These are phyloP conservation scores for Calyptommatus sinebrachiatus DNA, from an alignment of 2,113 vertebrate species.

Conservation along the genomic window DNA sequence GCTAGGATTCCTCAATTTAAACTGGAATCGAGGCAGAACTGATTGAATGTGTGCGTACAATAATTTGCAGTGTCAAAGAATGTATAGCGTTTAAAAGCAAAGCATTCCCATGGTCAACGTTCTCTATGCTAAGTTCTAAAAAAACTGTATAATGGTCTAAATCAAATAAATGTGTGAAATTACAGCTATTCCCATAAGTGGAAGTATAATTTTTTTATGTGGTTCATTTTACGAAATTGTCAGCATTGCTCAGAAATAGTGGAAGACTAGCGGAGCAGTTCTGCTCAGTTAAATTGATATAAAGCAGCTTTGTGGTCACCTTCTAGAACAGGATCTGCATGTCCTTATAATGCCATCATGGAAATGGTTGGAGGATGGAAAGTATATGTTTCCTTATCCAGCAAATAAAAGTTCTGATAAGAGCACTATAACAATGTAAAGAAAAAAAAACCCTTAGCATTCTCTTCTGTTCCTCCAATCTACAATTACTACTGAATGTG, in stretches of 20 bases:
- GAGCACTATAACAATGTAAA: too few relatives aligned
- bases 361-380: too few relatives aligned
- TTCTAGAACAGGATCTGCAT: too few relatives aligned
- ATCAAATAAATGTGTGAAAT: neutral
- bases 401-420: too few relatives aligned
- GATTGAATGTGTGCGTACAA: neutral
- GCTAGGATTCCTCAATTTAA: neutral
- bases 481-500: too few relatives aligned
- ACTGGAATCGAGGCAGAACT: neutral
- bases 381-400: too few relatives aligned
- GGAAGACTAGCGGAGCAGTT: neutral
- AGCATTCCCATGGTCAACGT: neutral
- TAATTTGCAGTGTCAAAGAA: neutral
- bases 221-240: neutral
- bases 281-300: neutral
- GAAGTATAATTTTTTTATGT: conserved; percentile 10
- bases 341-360: too few relatives aligned
- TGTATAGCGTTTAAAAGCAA: neutral
- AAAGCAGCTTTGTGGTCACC: too few relatives aligned
- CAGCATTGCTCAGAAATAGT: conserved; percentile 5
- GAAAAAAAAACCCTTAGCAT: too few relatives aligned
- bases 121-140: neutral
- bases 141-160: neutral
- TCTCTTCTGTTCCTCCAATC: too few relatives aligned
- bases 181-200: neutral